These are phyloP conservation scores for Enteromius thamalakanensis DNA, from an alignment of 2,797 vertebrate species.

Conservation along the genomic window DNA sequence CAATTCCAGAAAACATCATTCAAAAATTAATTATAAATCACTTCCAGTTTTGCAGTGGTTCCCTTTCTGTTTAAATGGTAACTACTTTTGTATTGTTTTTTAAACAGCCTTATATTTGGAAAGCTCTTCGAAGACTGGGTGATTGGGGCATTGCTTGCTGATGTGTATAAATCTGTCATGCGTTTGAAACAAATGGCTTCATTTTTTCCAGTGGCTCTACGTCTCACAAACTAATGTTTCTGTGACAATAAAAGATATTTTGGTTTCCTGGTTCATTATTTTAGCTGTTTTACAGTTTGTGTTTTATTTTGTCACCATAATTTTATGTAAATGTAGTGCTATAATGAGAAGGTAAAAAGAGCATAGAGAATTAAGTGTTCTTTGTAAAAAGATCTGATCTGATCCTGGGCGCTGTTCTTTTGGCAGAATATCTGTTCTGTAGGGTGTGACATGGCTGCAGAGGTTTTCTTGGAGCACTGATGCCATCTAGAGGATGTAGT, in stretches of 20 bases:
- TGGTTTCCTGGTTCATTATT: slow-evolving; percentile 59
- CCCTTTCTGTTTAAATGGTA: neutral
- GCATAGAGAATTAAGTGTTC: neutral
- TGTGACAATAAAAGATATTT: slow-evolving; percentile 77
- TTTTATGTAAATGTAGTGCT: neutral
- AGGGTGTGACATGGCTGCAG: neutral
- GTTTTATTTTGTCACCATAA: neutral
- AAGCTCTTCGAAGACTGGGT: slow-evolving; percentile 31
- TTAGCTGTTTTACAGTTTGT: neutral
- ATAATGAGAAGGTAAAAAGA: neutral
- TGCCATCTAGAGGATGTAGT: slow-evolving; percentile 25
- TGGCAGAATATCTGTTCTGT: neutral
- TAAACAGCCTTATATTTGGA: neutral
- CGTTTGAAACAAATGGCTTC: slow-evolving; percentile 68
- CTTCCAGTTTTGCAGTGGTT: neutral
- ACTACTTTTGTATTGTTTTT: neutral
- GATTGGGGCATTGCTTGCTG: slow-evolving; percentile 62
- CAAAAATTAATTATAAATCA: neutral
- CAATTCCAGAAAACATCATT: neutral
- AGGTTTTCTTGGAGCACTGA: neutral
- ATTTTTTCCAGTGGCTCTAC: slow-evolving; percentile 45
- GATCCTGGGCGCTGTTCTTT: neutral
- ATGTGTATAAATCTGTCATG: slow-evolving; percentile 61
- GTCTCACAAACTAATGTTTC: slow-evolving; percentile 64
- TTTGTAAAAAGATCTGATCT: neutral